Conservation (phyloP, 2,113 vertebrate species). For the Morone chrysops region DNA sequence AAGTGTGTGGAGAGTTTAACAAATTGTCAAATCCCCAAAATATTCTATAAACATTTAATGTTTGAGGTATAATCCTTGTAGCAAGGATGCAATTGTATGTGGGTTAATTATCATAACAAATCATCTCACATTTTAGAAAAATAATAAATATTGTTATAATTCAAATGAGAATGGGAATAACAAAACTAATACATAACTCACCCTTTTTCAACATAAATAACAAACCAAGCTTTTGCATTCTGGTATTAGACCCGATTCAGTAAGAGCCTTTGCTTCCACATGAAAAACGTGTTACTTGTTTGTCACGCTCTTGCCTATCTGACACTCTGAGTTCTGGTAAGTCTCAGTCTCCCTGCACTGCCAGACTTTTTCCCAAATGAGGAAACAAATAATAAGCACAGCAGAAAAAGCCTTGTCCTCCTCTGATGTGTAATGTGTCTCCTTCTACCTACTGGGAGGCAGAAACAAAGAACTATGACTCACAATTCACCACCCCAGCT, state of each 20-base stretch:
- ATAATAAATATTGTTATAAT: neutral
- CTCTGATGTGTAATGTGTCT: conserved; percentile 51
- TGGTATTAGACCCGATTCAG: neutral
- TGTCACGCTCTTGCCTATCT: conserved; percentile 36
- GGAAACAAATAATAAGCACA: conserved; percentile 40
- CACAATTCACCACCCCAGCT: conserved; percentile 46
- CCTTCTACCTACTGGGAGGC: conserved; percentile 56
- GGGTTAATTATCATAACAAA: neutral
- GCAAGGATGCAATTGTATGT: neutral
- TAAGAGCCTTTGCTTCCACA: conserved; percentile 14
- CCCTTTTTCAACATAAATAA: neutral
- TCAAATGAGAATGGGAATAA: neutral
- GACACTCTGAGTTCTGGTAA: conserved; percentile 53
- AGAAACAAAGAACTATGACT: conserved; percentile 62
- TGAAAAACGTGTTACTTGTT: conserved; percentile 30
- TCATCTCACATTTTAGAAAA: neutral
- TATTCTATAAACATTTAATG: neutral
- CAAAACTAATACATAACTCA: neutral
- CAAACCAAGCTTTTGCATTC: conserved; percentile 9
- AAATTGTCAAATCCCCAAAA: neutral
- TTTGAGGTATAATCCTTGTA: neutral
- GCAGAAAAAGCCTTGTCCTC: conserved; percentile 39
- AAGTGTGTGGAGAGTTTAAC: too few relatives aligned
- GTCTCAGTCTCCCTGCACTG: conserved; percentile 41
- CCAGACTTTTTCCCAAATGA: conserved; percentile 33